A percentile compares a stretch with the other conserved stretches of the same genome.
Conservation (phyloP, 2,888 invertebrate species). For the Mantis religiosa region DNA sequence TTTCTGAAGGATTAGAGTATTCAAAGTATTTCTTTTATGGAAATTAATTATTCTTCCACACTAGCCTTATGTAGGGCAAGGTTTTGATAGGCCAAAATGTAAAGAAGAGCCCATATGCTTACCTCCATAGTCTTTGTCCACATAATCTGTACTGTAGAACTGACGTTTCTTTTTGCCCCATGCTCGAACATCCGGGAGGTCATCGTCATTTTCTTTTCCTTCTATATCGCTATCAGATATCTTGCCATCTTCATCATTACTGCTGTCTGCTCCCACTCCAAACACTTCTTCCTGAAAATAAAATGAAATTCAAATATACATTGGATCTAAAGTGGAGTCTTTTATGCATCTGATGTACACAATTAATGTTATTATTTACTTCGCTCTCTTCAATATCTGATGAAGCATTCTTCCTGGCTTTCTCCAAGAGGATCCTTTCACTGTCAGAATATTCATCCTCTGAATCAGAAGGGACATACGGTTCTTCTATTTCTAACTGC, state of each 20-base stretch:
- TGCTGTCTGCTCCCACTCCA: slow-evolving; percentile 33
- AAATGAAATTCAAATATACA: background rate
- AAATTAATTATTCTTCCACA: too few species aligned
- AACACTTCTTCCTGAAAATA: slow-evolving; percentile 36
- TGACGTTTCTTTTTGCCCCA: slow-evolving; percentile 80
- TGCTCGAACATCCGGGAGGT: slow-evolving; percentile 74
- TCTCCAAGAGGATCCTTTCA: slow-evolving; percentile 48
- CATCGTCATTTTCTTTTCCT: slow-evolving; percentile 63
- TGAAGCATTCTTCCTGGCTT: slow-evolving; percentile 21
- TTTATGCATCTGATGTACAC: background rate
- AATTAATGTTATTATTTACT: slow-evolving; percentile 36
- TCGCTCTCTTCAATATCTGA: slow-evolving; percentile 46
- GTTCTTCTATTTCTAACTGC: background rate
- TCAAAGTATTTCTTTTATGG: too few species aligned
- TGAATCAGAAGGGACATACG: slow-evolving; percentile 63
- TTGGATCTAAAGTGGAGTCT: background rate
- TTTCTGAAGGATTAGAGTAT: too few species aligned
- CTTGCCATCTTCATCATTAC: slow-evolving; percentile 37
- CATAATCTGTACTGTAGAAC: slow-evolving; percentile 84
- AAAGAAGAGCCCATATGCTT: slow-evolving; percentile 38
- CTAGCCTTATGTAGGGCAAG: too few species aligned
- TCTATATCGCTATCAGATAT: slow-evolving; percentile 64
- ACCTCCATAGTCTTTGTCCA: slow-evolving; percentile 80
- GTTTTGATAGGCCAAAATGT: too few species aligned
- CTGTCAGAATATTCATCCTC: slow-evolving; percentile 67